Base-by-base conservation (phyloP, 2,113 vertebrate genomes). In the Cygnus buccinator region DNA sequence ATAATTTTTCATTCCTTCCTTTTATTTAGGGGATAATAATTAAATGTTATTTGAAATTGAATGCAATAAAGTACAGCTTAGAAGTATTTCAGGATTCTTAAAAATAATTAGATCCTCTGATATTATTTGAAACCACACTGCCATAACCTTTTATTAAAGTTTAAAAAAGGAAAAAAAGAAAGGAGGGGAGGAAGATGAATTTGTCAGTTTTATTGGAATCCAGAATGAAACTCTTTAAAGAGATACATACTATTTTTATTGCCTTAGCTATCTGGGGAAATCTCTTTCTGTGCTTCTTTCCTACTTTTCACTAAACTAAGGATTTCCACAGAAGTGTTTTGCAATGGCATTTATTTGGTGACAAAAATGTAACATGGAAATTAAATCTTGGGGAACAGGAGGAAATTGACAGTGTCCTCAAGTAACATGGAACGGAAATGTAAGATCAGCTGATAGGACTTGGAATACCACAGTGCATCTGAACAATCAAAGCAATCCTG, bases 1-100 rank as follows among this genome's bases (percentile, higher is more conserved):
- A 54, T 89, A 39, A 84, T 71, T 91, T 73, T 89, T 92, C 59
- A 61, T 87, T 92, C 73, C 55, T 66, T 75, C 43, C 18, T 90
- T 96, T 96, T 97, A 93, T 94, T 97, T 95, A 90, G 67, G 78
- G 90, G 83, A 95, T 82, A 95, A 96, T 93, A 96, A 95, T 96
- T 96, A 94, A 95, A 94, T 95, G 46, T 91, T 80, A 95, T 94
- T 97, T 91, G 63, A 82, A 97, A 96, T 72, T 22, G 78, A 95
- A 84, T 79, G 65, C 62, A 96, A 95, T 93, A 84, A 87, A 91
- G 58, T 84, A 58, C 33, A 87, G 52, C 70, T 97, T 89, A 95
- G 83, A 89, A 90, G 74, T 86, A 83, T 91, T 95, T 92, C 66
- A 76, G 12, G 18, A 94, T 92, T 95, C 82, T 92, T 89, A 96